phyloP scores from a whole-genome alignment of 2,113 vertebrate genomes.

The Sterrhoptilus dennistouni region DNA sequence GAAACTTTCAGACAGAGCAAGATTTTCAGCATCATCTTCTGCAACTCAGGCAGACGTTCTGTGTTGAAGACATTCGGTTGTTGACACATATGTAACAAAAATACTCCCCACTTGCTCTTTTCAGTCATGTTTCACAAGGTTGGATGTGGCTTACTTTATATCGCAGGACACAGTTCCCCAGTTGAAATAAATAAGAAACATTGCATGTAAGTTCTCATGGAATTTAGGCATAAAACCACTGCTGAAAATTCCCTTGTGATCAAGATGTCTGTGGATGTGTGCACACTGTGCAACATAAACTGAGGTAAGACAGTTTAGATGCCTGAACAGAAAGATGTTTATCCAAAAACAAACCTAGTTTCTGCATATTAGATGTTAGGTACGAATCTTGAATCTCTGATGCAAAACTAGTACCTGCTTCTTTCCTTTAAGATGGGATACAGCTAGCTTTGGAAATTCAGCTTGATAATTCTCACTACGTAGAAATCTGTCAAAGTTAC shows the following conservation, averaged over 20 bases:
- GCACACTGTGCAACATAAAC: background rate
- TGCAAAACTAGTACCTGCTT: background rate
- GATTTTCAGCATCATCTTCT: background rate
- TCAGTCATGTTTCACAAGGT: background rate
- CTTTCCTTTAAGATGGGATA: background rate
- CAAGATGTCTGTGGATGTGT: background rate
- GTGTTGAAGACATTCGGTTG: background rate
- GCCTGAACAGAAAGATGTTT: background rate
- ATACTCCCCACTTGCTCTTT: background rate
- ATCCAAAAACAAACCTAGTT: background rate
- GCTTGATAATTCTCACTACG: background rate
- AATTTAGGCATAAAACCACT: background rate
- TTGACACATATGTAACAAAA: background rate
- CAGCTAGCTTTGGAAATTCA: background rate
- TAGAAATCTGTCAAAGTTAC: background rate
- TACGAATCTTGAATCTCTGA: background rate
- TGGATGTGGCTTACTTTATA: background rate
- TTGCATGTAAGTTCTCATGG: background rate
- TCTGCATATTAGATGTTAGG: background rate
- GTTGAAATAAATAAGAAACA: background rate
- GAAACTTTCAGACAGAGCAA: background rate
- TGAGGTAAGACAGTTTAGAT: background rate
- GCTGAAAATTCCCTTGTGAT: background rate
- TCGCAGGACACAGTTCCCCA: background rate
- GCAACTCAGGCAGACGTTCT: background rate